A percentile compares a stretch with the other conserved stretches of the same genome.
Conservation (phyloP, 2,797 vertebrate genomes). For the Enteromius thamalakanensis region DNA sequence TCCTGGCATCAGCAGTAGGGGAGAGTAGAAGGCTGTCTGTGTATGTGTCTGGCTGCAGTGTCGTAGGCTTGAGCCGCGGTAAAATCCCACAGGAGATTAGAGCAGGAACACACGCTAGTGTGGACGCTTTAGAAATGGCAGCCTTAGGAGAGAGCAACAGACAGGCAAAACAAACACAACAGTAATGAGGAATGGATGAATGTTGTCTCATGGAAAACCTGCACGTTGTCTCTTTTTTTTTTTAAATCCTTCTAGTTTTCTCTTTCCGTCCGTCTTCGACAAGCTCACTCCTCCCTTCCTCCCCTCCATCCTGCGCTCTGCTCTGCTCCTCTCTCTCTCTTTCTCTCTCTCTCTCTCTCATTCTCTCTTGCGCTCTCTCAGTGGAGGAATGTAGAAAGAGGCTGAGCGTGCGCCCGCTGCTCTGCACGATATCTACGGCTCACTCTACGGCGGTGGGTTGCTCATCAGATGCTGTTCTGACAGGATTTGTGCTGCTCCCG, state of each 20-base stretch:
- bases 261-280: slow-evolving; percentile 38
- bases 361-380: slow-evolving; percentile 53
- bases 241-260: slow-evolving; percentile 24
- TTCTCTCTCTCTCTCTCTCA: slow-evolving; percentile 46
- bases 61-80: slow-evolving; percentile 41
- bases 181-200: slow-evolving; percentile 37
- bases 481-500: slow-evolving; percentile 48
- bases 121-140: slow-evolving; percentile 37
- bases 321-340: slow-evolving; percentile 53
- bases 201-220: slow-evolving; percentile 35
- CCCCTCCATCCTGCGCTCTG: slow-evolving; percentile 12
- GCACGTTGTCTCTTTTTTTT: slow-evolving; percentile 12
- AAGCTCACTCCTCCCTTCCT: slow-evolving; percentile 48
- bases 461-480: slow-evolving; percentile 71
- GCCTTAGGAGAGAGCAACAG: slow-evolving; percentile 27
- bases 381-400: slow-evolving; percentile 72
- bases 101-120: slow-evolving; percentile 26
- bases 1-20: slow-evolving; percentile 45
- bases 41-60: slow-evolving; percentile 44
- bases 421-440: slow-evolving; percentile 71
- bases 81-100: slow-evolving; percentile 46
- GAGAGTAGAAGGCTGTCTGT: slow-evolving; percentile 42
- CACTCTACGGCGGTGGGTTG: slow-evolving; percentile 62
- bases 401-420: slow-evolving; percentile 51
- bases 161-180: slow-evolving; percentile 21